Evolutionary conservation across 2,888 invertebrate genomes (phyloP), one percentile per base, ranked within the genome.

Genomic region (Rhagium mordax): DNA sequence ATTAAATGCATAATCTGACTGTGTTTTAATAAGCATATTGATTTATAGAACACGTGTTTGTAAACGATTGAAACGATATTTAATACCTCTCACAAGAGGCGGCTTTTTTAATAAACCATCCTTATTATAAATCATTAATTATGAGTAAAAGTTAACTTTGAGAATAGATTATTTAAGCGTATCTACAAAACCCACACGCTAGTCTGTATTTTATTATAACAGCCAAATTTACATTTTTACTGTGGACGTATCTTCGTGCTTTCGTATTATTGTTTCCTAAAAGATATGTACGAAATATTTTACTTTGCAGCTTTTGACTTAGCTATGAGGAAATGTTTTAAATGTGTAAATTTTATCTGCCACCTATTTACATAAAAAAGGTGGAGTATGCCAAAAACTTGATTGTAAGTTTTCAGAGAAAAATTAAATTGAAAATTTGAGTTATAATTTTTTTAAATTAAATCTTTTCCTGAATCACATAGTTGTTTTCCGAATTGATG

Each of bases 81-180:
- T n/a, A n/a, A n/a, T 24, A 24, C 24, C 24, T 6, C 6, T 24
- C 6, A 24, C 3, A 6, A 6, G 24, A 6, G 10, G 18, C 2
- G 18, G 16, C 18, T 51, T 51, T 18, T 20, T 51, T 70, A 62
- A 21, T 51, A 29, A 62, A 61, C 68, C 60, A 24, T 24, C 6
- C 6, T 60, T 73, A 71, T 67, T 73, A 70, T 75, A 76, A 75
- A 78, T 78, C 72, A 74, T 71, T 74, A 78, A 78, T 78, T 78
- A 77, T 75, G 76, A 76, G 69, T 72, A 71, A 76, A 78, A 78
- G 74, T 78, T 64, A 71, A 71, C 60, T 68, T 76, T 72, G 69
- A 61, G 73, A 72, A 74, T 73, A 74, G 77, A 78, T 75, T 72
- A 71, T 61, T 61, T 64, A 47, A 62, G 27, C 72, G 76, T 76